Evolutionary conservation across 1,140 invertebrate genomes (phyloP), one percentile per base, ranked within the genome.

Genomic region (Sycobia sp.): DNA sequence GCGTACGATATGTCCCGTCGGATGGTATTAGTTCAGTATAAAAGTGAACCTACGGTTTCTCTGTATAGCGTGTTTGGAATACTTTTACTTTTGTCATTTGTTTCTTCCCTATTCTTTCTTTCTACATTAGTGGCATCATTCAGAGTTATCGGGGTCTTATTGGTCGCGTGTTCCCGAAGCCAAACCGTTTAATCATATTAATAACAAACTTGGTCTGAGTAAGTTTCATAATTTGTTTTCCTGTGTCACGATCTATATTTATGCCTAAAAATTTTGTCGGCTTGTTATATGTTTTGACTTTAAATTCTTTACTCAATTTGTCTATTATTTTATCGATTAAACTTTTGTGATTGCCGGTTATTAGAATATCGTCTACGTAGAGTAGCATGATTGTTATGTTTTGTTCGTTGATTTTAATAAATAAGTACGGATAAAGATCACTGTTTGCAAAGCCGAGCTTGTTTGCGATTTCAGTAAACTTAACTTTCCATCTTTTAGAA

Each of bases 1-100:
- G 61, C 27, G 29, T 55, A 55, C 8, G 43, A n/a, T 7, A 63
- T 47, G n/a, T 63, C 61, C 25, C 43, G 61, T 34, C 61, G 55
- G 3, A 16, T 39, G 10, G 43, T 53, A 29, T 50, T 50, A 20
- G 60, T 16, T 20, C 54, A 44, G 34, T 62, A 62, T 3, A 62
- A 29, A 1, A 62, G 32, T 38, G 27, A 44, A 14, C 60, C 38
- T 22, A 62, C 39, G n/a, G n/a, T n/a, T n/a, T n/a, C n/a, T n/a
- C n/a, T n/a, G n/a, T n/a, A n/a, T n/a, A n/a, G n/a, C n/a, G 5
- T 34, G 11, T 34, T 7, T 7, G 32, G 32, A 34, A 5, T 5
- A 34, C 11, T 34, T 5, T 34, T 36, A 36, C 16, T 25, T 7
- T 41, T 38, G 13, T 32, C 38, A n/a, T 5, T 34, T 34, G 32